These are phyloP conservation scores for Zosterops japonicus DNA, from an alignment of 2,113 vertebrate species.

Conservation along the genomic window DNA sequence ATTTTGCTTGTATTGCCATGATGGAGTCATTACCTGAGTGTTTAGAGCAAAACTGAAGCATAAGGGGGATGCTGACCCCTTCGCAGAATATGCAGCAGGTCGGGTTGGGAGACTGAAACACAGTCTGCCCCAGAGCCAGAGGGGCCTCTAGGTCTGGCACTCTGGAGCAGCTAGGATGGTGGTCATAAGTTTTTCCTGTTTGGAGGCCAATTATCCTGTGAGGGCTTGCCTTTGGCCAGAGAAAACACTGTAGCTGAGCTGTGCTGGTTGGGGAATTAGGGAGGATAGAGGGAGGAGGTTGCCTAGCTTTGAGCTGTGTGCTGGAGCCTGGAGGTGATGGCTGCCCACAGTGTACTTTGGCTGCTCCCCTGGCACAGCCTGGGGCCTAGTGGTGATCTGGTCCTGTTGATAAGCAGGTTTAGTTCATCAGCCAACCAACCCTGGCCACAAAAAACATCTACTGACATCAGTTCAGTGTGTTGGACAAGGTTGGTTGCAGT, in stretches of 20 bases:
- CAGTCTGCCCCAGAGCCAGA: background rate
- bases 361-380: conserved; percentile 23
- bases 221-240: background rate
- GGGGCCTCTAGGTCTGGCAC: background rate
- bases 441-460: background rate
- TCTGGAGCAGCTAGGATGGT: background rate
- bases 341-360: conserved; percentile 43
- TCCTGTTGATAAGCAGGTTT: background rate
- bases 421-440: background rate
- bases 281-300: conserved; percentile 64
- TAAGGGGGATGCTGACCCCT: background rate
- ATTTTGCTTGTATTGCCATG: background rate
- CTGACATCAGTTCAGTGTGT: background rate
- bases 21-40: background rate
- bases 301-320: conserved; percentile 74
- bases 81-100: background rate
- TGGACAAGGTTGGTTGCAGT: background rate
- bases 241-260: background rate
- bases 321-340: conserved; percentile 65
- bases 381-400: conserved; percentile 63
- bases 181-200: background rate
- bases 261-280: background rate
- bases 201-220: background rate
- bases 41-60: fast-evolving
- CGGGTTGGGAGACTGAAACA: background rate